These are phyloP conservation scores for Rafetus swinhoei DNA, from an alignment of 2,113 vertebrate genomes.

Conservation along the genomic window DNA sequence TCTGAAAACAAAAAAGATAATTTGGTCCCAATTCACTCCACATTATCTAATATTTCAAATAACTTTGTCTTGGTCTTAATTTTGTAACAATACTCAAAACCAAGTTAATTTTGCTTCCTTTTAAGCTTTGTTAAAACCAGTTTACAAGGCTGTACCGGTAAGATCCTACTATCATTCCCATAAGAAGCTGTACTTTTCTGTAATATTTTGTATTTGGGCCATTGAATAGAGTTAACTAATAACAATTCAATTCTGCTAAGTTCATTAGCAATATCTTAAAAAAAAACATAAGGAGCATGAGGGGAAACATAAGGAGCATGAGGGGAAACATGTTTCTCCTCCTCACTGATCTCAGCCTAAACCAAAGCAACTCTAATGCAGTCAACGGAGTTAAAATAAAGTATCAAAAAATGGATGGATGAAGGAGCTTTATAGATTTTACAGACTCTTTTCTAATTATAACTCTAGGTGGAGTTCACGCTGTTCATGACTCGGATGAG, in stretches of 20 bases:
- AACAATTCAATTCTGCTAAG: background rate
- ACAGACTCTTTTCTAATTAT: background rate
- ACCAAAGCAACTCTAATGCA: background rate
- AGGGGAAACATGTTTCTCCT: background rate
- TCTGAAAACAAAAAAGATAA: background rate
- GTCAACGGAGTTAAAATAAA: background rate
- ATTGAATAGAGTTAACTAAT: background rate
- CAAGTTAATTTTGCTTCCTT: background rate
- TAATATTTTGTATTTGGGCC: background rate
- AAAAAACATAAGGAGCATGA: background rate
- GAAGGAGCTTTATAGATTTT: background rate
- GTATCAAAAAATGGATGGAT: background rate
- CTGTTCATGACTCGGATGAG: background rate
- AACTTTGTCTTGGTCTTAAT: background rate
- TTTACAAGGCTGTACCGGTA: background rate
- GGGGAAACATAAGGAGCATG: background rate
- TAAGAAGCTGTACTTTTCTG: rapidly evolving
- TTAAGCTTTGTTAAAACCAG: background rate
- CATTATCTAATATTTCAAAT: background rate
- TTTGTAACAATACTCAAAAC: background rate
- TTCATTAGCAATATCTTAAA: background rate
- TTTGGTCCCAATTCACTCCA: background rate
- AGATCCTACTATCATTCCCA: background rate
- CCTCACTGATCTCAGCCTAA: background rate
- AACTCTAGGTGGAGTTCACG: background rate